Evolutionary conservation across 2,113 vertebrate genomes (phyloP), one percentile per base, ranked within the genome.

Genomic region (Polyodon spathula): DNA sequence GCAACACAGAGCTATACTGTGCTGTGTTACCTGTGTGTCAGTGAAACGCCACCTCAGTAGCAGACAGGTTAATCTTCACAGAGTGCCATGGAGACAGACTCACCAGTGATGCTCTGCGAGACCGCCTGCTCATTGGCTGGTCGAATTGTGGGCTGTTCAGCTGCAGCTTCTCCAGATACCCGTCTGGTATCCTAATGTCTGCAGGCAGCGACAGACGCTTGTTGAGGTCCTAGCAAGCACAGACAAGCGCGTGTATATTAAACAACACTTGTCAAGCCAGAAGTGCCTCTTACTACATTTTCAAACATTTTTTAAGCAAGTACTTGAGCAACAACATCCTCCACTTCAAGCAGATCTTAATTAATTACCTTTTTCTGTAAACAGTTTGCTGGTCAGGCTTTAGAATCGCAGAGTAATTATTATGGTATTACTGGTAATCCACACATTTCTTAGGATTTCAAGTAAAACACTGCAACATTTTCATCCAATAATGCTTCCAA

Each of bases 111-210:
- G 94, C 96, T 77, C 96, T 87, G 43, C 96, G 92, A 64, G 94
- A 97, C 2, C 95, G 88, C 39, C 96, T 89, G 66, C 95, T 99
- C 84, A 99, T 93, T 0, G 96, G 96, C 63, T 94, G 94, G 76
- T 99, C 93, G 42, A 99, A 99, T 0, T 92, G 84, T 0, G 95
- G 96, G 76, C 95, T 97, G 80, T 86, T 97, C 54, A 99, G 88
- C 81, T 99, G 96, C 59, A 98, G 54, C 70, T 98, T 99, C 81
- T 98, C 92, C 71, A 99, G 86, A 76, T 97, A 99, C 4, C 90
- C 94, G 62, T 99, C 96, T 0, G 96, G 96, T 84, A 99, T 96
- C 77, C 96, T 87, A 74, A 99, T 99, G 75, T 98, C 96, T 54
- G 95, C 94, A 4, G 96, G 96, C 58, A 99, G 85, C 5, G 95